Conservation (phyloP, 2,888 invertebrate species). For the Anthrax anthrax region DNA sequence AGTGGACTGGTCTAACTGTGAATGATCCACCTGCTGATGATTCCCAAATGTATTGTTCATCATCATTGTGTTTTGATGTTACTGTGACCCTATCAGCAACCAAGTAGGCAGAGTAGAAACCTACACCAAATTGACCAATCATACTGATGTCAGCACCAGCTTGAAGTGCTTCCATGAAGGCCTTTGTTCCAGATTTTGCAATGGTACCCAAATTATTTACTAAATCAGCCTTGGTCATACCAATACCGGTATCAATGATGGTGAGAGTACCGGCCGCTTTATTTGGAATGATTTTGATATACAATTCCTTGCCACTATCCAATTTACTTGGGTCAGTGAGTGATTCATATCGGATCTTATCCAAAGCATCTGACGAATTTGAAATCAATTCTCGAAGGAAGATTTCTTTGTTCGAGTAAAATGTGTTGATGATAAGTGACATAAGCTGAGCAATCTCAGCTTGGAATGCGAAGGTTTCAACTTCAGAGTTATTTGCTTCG, state of each 20-base stretch:
- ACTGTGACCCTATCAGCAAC: conserved; percentile 91
- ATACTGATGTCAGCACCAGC: conserved; percentile 99
- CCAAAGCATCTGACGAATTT: conserved; percentile 89
- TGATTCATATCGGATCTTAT: conserved; percentile 91
- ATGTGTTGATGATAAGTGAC: conserved; percentile 99
- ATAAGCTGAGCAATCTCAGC: conserved; percentile 99
- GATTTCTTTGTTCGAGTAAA: conserved; percentile 99
- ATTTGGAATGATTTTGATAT: conserved; percentile 94
- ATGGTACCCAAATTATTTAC: conserved; percentile 98
- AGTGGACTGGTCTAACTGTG: conserved; percentile 65
- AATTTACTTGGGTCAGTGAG: conserved; percentile 90
- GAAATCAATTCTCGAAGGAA: conserved; percentile 98
- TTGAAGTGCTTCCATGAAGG: conserved; percentile 99
- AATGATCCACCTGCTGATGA: conserved; percentile 97
- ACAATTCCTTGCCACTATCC: conserved; percentile 85
- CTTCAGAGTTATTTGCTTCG: too few relatives aligned
- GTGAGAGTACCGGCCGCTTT: conserved; percentile 90
- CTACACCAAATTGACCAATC: conserved; percentile 99
- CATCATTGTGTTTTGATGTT: conserved; percentile 91
- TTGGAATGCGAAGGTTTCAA: conserved; percentile 99
- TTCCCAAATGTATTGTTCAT: conserved; percentile 97
- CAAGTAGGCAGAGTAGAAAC: conserved; percentile 97
- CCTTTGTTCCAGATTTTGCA: conserved; percentile 99
- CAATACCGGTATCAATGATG: conserved; percentile 89
- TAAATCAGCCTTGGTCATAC: conserved; percentile 99